A percentile compares a stretch with the other conserved stretches of the same genome.
Conservation (phyloP, 2,888 invertebrate genomes). For the Melieria crassipennis region DNA sequence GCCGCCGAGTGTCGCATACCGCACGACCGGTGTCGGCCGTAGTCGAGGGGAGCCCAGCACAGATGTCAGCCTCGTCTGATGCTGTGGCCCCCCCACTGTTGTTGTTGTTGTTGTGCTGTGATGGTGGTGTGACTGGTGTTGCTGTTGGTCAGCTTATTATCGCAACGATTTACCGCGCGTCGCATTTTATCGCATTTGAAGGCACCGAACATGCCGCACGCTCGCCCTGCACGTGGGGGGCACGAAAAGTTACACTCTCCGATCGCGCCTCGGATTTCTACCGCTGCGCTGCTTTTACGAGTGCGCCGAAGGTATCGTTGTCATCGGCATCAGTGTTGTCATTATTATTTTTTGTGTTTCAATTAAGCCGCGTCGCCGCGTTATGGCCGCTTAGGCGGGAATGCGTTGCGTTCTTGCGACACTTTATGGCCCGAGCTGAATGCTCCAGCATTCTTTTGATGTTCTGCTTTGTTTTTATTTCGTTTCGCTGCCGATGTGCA, state of each 20-base stretch:
- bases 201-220: slow-evolving; percentile 45
- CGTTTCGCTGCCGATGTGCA: too few species aligned
- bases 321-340: slow-evolving; percentile 15
- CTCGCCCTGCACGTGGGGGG: not conserved
- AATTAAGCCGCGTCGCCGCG: slow-evolving; percentile 2
- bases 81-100: slow-evolving; percentile 8
- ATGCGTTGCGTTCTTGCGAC: not conserved
- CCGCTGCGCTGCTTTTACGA: not conserved
- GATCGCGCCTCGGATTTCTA: too few species aligned
- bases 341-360: slow-evolving; percentile 8
- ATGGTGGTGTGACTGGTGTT: not conserved
- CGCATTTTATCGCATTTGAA: slow-evolving; percentile 57
- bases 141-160: slow-evolving; percentile 43
- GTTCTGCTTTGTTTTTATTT: too few species aligned
- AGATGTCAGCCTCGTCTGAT: not conserved
- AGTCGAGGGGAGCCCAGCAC: not conserved
- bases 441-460: too few species aligned
- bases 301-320: slow-evolving; percentile 1
- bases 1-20: slow-evolving; percentile 54
- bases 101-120: slow-evolving; percentile 17
- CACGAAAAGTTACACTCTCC: slow-evolving; percentile 5
- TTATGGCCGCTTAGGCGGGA: not conserved
- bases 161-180: slow-evolving; percentile 48
- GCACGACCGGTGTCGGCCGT: slow-evolving; percentile 32
- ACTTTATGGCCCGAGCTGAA: too few species aligned